Base-by-base conservation (phyloP, 2,797 vertebrate species). In the Melanotaenia nigrans region DNA sequence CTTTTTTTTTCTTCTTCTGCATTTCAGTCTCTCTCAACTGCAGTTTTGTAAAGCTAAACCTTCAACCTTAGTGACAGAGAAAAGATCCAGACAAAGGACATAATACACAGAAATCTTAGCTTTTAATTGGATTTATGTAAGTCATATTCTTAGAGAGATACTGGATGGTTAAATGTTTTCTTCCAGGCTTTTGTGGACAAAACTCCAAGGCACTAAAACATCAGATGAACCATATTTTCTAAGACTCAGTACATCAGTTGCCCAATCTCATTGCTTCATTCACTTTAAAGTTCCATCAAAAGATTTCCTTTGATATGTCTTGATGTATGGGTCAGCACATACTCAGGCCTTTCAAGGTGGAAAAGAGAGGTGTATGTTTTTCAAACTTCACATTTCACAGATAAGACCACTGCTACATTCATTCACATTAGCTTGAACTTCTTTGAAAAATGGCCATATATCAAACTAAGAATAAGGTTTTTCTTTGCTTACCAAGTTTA, bases 251-350 rank as follows among this genome's bases (percentile, higher is more conserved):
- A 78, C 86, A 87, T 87, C 87, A 80, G 78, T 89, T 83, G 84
- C 58, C 82, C 84, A 90, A 89, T 90, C 89, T 88, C 73, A 86
- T n/a, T 30, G 61, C 85, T 86, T 68, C 87, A 75, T 84, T 87
- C 82, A 87, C 90, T 91, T 92, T 88, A 83, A 88, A 90, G 84
- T 89, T 89, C 87, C 73, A 88, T 92, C 89, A 90, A 91, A 92
- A 88, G 84, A 61, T 67, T 87, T 75, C 79, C 87, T 91, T 91
- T 89, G 85, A 90, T 89, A 87, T 73, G 84, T 84, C 87, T 73
- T 86, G 85, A 90, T 87, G 87, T 84, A 85, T 85, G 87, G 88
- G 85, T 89, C 87, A 85, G 83, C 64, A 71, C 81, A 85, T 79
- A 76, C 70, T 83, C 11, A 33, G 78, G 82, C 79, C 85, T 90